Base-by-base conservation (phyloP, 2,888 invertebrate genomes). In the Myopa tessellatipennis region DNA sequence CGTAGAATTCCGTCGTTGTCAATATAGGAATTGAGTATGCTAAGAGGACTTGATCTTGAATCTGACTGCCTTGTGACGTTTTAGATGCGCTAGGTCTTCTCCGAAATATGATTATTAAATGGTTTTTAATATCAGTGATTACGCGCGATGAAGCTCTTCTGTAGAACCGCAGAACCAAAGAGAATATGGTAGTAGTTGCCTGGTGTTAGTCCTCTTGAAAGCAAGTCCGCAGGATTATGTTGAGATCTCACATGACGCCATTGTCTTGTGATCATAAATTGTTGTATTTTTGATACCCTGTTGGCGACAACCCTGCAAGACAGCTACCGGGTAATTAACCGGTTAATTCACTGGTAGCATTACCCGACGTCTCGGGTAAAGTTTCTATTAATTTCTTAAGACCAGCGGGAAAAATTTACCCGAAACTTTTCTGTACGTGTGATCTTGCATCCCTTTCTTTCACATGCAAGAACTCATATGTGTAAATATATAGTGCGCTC, bases 211-310 rank as follows among this genome's bases (percentile, higher is more conserved):
- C 40, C 40, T 40, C 40, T 40, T 40, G 40, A 40, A 8, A 40
- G 40, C 4, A 40, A 40, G 8, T 40, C 40, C 8, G 40, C 40
- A 40, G 40, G 40, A 8, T 40, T 40, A 8, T 40, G 4, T 40
- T 40, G 40, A 40, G 40, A 40, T 8, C 40, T 4, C 4, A 40
- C 58, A 26, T 26, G 61, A 26, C 26, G n/a, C 26, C 4, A n/a
- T 18, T 61, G 61, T 5, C 18, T 26, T 61, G 61, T 4, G 18
- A 5, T 26, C 4, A 18, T 6, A 4, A 26, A 26, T 26, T 26
- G n/a, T 61, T 26, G n/a, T 10, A 61, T 61, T n/a, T 61, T 61
- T 26, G 61, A 61, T 61, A 61, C 4, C 58, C 58, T 58, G 58
- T 58, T 58, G 4, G 58, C 58, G 4, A 58, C 58, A 58, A 58